Conservation (phyloP, 2,113 vertebrate genomes). For the Mormyrus iriodes region DNA sequence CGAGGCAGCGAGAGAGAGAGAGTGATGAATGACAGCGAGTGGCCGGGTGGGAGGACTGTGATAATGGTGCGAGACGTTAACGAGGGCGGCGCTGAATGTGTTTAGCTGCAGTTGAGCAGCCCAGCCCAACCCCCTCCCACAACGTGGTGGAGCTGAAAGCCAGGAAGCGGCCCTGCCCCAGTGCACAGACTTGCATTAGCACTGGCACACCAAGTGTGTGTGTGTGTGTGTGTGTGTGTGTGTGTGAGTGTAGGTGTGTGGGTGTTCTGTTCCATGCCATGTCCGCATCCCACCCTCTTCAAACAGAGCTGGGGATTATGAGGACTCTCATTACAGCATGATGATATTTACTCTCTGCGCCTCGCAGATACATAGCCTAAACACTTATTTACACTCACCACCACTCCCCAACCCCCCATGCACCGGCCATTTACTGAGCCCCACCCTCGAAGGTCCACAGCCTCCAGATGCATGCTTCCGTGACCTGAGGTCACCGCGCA, state of each 20-base stretch:
- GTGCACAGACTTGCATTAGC: background rate
- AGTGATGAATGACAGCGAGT: background rate
- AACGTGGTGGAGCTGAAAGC: background rate
- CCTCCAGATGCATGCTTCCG: background rate
- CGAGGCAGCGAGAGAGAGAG: background rate
- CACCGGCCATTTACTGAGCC: background rate
- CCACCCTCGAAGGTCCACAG: background rate
- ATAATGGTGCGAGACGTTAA: conserved; percentile 14
- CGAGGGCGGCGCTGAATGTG: conserved; percentile 9
- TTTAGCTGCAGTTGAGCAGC: conserved; percentile 15
- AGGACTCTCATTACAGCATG: background rate
- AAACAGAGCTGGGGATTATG: background rate
- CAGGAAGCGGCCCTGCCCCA: background rate
- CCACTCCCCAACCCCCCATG: no score
- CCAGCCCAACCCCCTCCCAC: background rate
- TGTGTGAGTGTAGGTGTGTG: background rate
- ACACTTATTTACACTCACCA: background rate
- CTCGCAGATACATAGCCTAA: background rate
- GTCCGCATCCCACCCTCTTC: background rate
- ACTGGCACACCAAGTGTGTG: background rate
- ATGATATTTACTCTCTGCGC: conserved; percentile 4
- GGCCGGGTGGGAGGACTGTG: background rate
- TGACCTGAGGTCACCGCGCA: background rate
- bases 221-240: background rate
- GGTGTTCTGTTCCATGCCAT: background rate